Percentiles rank a stretch among this genome's conserved stretches.
These are phyloP conservation scores for Caenorhabditis sp. DNA, from an alignment of 2,888 invertebrate species.

Conservation along the genomic window DNA sequence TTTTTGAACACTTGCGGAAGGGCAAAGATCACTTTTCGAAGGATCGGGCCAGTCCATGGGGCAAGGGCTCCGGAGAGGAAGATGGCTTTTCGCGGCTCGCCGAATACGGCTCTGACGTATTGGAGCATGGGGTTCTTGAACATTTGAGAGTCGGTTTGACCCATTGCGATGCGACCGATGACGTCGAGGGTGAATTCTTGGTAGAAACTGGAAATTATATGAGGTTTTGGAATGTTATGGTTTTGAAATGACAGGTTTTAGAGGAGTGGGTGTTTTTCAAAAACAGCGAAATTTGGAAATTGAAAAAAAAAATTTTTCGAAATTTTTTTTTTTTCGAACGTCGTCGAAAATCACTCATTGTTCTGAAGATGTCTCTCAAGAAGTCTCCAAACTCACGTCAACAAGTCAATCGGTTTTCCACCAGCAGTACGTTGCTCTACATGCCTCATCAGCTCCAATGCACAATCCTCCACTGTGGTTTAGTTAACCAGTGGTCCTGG, in stretches of 20 bases:
- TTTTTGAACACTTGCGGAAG: conserved; percentile 36
- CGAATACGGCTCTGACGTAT: conserved; percentile 23
- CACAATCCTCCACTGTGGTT: conserved; percentile 63
- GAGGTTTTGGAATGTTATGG: too few species aligned
- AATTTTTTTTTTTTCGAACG: too few species aligned
- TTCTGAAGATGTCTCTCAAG: too few species aligned
- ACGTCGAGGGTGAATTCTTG: conserved; percentile 76
- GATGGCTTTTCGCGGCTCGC: conserved; percentile 25
- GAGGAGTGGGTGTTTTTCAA: too few species aligned
- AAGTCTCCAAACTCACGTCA: conserved; percentile 14
- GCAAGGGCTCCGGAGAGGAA: conserved; percentile 21
- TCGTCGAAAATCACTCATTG: too few species aligned
- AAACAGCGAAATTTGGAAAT: too few species aligned
- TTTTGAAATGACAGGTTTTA: too few species aligned
- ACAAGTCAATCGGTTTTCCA: conserved; percentile 42
- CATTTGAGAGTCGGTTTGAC: conserved; percentile 63
- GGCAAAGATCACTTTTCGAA: conserved; percentile 40
- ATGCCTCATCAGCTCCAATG: conserved; percentile 50
- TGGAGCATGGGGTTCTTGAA: conserved; percentile 52
- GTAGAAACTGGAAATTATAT: conserved; percentile 66
- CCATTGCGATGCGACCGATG: conserved; percentile 72
- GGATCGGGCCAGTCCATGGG: not conserved
- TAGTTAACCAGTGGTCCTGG: too few species aligned
- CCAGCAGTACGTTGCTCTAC: conserved; percentile 47
- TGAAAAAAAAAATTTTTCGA: too few species aligned